phyloP scores from a whole-genome alignment of 1,140 invertebrate species.

The Bombus ignitus region DNA sequence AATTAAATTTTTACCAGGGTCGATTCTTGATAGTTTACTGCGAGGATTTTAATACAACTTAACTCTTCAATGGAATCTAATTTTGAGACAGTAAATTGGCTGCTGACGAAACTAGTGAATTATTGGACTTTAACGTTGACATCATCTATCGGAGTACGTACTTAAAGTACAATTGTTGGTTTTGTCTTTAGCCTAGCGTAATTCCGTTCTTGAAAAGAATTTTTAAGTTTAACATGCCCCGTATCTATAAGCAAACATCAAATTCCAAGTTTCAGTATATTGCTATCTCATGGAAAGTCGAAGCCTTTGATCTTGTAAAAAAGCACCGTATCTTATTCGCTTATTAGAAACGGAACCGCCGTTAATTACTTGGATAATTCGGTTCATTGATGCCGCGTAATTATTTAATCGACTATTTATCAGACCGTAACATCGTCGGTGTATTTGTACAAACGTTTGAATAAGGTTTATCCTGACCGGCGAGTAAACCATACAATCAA shows the following conservation, averaged over 20 bases:
- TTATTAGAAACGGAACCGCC: neutral
- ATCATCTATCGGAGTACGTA: too few relatives aligned
- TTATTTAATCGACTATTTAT: constrained; percentile 38
- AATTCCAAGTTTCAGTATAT: neutral
- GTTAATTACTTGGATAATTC: constrained; percentile 40
- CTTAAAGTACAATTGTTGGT: too few relatives aligned
- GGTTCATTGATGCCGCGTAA: constrained; percentile 1
- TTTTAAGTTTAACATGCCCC: neutral
- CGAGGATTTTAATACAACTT: neutral
- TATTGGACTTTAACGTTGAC: too few relatives aligned
- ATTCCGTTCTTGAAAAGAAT: neutral
- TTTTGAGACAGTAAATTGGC: neutral
- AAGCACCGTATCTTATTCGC: neutral
- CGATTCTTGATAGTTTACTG: neutral
- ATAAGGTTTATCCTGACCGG: neutral
- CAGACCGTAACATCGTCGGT: constrained; percentile 8
- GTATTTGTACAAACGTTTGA: neutral
- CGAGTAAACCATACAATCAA: neutral
- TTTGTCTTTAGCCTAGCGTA: neutral
- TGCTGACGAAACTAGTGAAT: too few relatives aligned
- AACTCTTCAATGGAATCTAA: neutral
- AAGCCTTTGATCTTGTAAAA: neutral
- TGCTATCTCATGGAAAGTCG: neutral
- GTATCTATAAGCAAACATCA: neutral
- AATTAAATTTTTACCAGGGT: neutral